phyloP scores from a whole-genome alignment of 2,888 invertebrate genomes.

The Lasioglossum vierecki region DNA sequence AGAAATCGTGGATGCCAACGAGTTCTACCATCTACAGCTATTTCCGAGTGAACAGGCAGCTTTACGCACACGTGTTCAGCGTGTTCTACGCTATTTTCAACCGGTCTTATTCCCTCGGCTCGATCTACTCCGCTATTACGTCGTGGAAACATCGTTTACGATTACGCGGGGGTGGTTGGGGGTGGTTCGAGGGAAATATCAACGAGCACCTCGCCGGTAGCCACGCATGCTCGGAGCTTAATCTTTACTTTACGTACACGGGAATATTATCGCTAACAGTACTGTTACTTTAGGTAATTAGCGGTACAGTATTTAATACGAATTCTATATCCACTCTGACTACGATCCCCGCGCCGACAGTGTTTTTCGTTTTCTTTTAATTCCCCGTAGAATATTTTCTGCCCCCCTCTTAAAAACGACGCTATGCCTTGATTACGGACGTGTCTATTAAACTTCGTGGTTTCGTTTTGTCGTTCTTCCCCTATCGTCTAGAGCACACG shows the following conservation, averaged over 20 bases:
- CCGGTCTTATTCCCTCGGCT: constrained; percentile 3
- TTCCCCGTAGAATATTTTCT: constrained; percentile 13
- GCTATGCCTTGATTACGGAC: constrained; percentile 70
- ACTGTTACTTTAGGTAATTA: constrained; percentile 76
- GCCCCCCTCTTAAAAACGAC: constrained; percentile 25
- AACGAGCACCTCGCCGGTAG: constrained; percentile 70
- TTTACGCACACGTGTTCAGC: not conserved
- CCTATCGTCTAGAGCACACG: constrained; percentile 20
- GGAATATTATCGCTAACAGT: constrained; percentile 77
- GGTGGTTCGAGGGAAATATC: constrained; percentile 50
- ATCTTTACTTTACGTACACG: constrained; percentile 76
- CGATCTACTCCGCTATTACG: constrained; percentile 49
- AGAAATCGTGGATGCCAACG: not conserved
- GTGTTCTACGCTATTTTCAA: constrained; percentile 46
- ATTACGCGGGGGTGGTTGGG: constrained; percentile 62
- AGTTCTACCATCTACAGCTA: not conserved
- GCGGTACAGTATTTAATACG: constrained; percentile 74
- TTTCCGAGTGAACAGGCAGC: not conserved
- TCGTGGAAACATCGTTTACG: constrained; percentile 75
- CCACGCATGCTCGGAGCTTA: constrained; percentile 76
- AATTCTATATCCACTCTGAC: constrained; percentile 32
- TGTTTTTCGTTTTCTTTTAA: not conserved
- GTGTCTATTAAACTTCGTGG: constrained; percentile 67
- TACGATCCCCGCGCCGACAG: not conserved
- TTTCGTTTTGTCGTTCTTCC: not conserved